Conservation (phyloP, 1,140 invertebrate species). For the Paramacrobiotus metropolitanus region DNA sequence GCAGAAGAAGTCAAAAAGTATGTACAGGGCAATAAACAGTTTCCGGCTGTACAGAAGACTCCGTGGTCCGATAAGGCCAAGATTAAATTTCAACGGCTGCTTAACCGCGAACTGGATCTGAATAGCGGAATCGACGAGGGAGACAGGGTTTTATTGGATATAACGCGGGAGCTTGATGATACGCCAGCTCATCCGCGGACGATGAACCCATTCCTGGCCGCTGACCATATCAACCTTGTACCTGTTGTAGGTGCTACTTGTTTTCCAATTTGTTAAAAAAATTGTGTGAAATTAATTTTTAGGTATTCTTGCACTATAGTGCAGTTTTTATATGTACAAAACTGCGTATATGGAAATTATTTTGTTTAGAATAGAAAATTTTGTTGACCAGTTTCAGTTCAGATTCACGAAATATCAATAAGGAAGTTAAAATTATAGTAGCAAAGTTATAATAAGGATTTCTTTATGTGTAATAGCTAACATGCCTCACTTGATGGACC, state of each 20-base stretch:
- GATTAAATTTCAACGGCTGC: not conserved
- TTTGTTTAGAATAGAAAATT: no score
- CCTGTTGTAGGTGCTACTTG: not conserved
- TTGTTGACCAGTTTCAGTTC: no score
- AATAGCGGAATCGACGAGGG: not conserved
- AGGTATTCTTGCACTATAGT: no score
- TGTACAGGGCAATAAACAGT: not conserved
- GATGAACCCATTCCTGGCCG: not conserved
- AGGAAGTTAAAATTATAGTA: no score
- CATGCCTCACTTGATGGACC: not conserved
- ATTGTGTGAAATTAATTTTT: no score
- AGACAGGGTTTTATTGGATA: not conserved
- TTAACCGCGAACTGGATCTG: not conserved
- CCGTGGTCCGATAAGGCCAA: not conserved
- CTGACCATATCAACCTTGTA: not conserved
- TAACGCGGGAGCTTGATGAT: not conserved
- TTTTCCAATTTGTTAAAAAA: no score
- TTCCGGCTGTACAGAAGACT: not conserved
- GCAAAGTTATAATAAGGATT: no score
- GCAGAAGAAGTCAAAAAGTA: not conserved
- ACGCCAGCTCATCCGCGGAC: not conserved
- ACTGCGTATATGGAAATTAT: no score
- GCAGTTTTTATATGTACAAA: no score
- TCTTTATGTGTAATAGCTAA: not conserved
- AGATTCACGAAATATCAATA: no score